Evolutionary conservation across 2,888 invertebrate genomes (phyloP).

Genomic region (Dicranocentrus wangi): DNA sequence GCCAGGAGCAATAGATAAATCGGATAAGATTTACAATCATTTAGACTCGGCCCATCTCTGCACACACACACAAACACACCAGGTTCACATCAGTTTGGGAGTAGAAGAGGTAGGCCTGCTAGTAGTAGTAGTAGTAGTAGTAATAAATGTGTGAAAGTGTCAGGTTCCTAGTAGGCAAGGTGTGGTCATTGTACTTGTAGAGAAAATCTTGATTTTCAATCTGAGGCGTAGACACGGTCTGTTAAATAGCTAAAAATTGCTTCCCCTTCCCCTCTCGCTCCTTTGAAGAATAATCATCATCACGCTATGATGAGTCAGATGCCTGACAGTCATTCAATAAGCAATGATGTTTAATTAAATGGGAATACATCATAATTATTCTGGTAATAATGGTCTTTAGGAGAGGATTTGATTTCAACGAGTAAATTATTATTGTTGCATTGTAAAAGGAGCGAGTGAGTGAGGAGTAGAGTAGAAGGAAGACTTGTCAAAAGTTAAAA

Average conservation of each 20-base stretch:
- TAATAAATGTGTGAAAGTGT: constrained; percentile 15
- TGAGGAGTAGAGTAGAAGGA: no score
- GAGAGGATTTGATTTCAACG: no score
- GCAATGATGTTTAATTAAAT: constrained; percentile 19
- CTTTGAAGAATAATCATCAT: background rate
- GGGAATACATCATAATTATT: constrained; percentile 11
- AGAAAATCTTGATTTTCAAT: constrained; percentile 8
- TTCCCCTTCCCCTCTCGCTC: background rate
- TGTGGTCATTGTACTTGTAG: constrained; percentile 19
- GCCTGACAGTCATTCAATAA: no score
- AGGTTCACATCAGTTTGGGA: no score
- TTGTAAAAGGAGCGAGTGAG: no score
- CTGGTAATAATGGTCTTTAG: no score
- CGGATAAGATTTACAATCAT: background rate
- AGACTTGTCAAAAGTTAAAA: no score
- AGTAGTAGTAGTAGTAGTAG: background rate
- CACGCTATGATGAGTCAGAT: no score
- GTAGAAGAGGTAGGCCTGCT: no score
- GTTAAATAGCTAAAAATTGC: constrained; percentile 11
- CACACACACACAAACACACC: no score
- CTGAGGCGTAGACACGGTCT: constrained; percentile 21
- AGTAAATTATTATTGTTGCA: no score
- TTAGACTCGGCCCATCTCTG: no score
- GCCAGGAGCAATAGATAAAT: constrained; percentile 8
- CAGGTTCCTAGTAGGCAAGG: constrained; percentile 17